Evolutionary conservation across 2,113 vertebrate species (phyloP).

Genomic region (Leucoraja erinaceus): DNA sequence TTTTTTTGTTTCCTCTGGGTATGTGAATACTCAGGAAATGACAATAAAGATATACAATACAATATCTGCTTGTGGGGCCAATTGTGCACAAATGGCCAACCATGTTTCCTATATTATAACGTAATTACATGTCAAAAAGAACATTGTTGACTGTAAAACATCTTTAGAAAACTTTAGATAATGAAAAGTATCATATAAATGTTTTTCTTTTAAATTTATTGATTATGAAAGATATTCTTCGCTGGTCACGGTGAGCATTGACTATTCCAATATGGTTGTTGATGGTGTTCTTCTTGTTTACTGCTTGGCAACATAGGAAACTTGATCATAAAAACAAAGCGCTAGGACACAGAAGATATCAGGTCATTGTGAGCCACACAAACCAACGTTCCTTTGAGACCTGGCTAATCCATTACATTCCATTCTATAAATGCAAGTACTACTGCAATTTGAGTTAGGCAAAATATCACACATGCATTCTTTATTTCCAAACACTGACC

Average conservation of each 20-base stretch:
- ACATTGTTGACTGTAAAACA: too few species aligned
- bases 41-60: too few species aligned
- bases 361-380: not conserved
- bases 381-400: not conserved
- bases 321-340: not conserved
- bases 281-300: not conserved
- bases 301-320: not conserved
- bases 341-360: not conserved
- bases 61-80: too few species aligned
- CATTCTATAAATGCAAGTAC: not conserved
- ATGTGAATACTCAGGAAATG: too few species aligned
- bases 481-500: not conserved
- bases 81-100: too few species aligned
- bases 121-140: too few species aligned
- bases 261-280: not conserved
- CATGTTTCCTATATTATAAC: too few species aligned
- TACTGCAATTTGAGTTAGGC: not conserved
- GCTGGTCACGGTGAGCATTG: not conserved
- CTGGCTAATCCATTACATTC: not conserved
- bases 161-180: too few species aligned
- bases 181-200: too few species aligned
- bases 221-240: not conserved
- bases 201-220: too few species aligned
- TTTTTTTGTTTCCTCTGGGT: too few species aligned
- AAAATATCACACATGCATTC: not conserved